Percentiles rank a stretch among this genome's conserved stretches.
Conservation (phyloP, 2,113 vertebrate species). For the Planiliza haematocheilus region DNA sequence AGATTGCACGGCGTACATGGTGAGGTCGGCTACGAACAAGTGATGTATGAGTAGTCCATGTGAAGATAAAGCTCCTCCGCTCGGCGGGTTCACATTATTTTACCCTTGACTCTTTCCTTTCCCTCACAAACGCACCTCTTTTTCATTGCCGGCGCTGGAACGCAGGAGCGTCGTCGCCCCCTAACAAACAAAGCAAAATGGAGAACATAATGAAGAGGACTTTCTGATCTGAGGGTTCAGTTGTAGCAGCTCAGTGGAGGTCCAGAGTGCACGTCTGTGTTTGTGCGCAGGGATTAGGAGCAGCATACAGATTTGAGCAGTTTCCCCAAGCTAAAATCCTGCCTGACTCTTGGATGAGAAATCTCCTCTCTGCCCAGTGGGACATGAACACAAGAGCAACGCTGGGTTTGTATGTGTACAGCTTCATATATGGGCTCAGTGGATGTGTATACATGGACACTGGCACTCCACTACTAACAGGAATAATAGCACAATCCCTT, state of each 20-base stretch:
- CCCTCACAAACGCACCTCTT: neutral
- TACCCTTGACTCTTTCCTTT: neutral
- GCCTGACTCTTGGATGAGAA: slow-evolving; percentile 44
- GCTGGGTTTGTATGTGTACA: neutral
- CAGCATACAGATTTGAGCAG: slow-evolving; percentile 64
- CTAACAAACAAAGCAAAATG: slow-evolving; percentile 53
- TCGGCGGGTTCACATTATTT: slow-evolving; percentile 14
- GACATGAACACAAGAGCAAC: slow-evolving; percentile 1
- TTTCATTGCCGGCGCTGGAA: slow-evolving; percentile 17
- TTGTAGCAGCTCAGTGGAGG: slow-evolving; percentile 51
- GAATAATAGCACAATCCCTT: no score
- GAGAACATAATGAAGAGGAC: slow-evolving; percentile 51
- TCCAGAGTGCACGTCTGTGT: slow-evolving; percentile 54
- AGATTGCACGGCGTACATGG: slow-evolving; percentile 39
- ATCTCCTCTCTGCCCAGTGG: neutral
- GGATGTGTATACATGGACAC: no score
- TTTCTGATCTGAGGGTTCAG: slow-evolving; percentile 57
- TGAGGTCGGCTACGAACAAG: slow-evolving; percentile 28
- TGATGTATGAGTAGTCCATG: neutral
- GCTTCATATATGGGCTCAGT: neutral
- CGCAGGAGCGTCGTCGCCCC: neutral
- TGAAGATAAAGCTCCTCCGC: slow-evolving; percentile 19
- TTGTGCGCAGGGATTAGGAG: slow-evolving; percentile 59
- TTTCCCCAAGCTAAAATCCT: slow-evolving; percentile 45
- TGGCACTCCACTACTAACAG: no score